Evolutionary conservation across 2,113 vertebrate genomes (phyloP), one percentile per base, ranked within the genome.

Genomic region (Psittacus erithacus): DNA sequence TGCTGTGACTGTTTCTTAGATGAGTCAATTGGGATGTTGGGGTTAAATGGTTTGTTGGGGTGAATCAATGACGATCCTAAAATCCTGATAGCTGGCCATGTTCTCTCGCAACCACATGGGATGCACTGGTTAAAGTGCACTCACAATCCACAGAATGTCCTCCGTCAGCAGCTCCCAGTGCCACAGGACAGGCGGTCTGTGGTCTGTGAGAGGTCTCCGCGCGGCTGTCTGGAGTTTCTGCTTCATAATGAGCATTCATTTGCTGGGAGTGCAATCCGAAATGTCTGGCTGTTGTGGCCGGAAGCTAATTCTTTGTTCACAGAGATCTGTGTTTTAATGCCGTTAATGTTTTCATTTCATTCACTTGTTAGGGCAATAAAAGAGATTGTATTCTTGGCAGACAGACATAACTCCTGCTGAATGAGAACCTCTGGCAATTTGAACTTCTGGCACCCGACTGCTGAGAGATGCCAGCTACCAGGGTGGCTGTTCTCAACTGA

Each of bases 341-440:
- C 74, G 57, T 43, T 82, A 64, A 59, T 89, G 83, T 82, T 91
- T 95, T 89, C 73, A 24, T 94, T 97, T 92, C 86, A 14, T 62
- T 89, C 39, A 38, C 39, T 94, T 33, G 1, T 90, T 94, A 69
- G 74, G 80, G 95, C 91, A 94, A 60, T 97, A 88, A 87, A 91
- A 92, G 88, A 53, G 77, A 49, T 44, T 43, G 50, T 87, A 8
- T 25, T 94, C 62, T 90, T 96, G 95, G 94, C 96, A 92, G 85
- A 79, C 0, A 0, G 53, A 81, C 2, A 1, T 24, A 88, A 84
- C 79, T 64, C 60, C 87, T 38, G 52, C 94, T 5, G 39, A 60
- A 73, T 22, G 57, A 93, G 81, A 73, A 59, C 80, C 84, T 75
- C 52, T 77, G 86, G 88, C 85, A 57, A n/a, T 74, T 82, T 87